These are phyloP conservation scores for Chrysina gloriosa DNA, from an alignment of 2,888 invertebrate species.

Conservation along the genomic window DNA sequence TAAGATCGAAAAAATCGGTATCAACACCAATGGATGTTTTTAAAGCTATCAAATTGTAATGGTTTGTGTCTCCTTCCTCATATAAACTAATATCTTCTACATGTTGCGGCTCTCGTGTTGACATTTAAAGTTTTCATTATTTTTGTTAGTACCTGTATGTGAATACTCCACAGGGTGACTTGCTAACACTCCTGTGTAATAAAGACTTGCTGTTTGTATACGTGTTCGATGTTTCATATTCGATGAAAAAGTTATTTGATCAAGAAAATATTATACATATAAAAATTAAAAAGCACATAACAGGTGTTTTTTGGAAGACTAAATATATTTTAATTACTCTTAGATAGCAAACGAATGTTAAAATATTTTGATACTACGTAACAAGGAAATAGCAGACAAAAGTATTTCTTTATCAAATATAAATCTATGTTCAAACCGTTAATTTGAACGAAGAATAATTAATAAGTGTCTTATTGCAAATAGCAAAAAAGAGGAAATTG, in stretches of 20 bases:
- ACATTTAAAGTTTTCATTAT: slow-evolving; percentile 16
- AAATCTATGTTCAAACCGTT: slow-evolving; percentile 42
- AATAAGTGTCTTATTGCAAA: slow-evolving; percentile 56
- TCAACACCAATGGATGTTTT: slow-evolving; percentile 41
- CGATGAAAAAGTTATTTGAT: slow-evolving; percentile 30
- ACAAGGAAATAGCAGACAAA: slow-evolving; percentile 27
- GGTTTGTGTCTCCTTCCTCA: slow-evolving; percentile 5
- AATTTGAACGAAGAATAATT: slow-evolving; percentile 51
- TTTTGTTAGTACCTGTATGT: slow-evolving; percentile 56
- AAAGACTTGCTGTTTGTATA: slow-evolving; percentile 55
- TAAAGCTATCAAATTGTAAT: slow-evolving; percentile 4
- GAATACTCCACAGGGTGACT: slow-evolving; percentile 57
- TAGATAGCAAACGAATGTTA: slow-evolving; percentile 61
- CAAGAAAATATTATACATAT: slow-evolving; percentile 24
- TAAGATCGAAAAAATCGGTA: slow-evolving; percentile 13
- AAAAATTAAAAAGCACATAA: slow-evolving; percentile 26
- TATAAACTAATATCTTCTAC: slow-evolving; percentile 6
- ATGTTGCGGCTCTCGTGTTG: slow-evolving; percentile 30
- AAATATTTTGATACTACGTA: slow-evolving; percentile 64
- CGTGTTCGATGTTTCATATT: slow-evolving; percentile 61
- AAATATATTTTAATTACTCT: slow-evolving; percentile 63
- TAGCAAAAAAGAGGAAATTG: slow-evolving; percentile 45
- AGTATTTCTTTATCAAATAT: slow-evolving; percentile 36
- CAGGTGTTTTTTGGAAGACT: slow-evolving; percentile 53
- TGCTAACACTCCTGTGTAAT: slow-evolving; percentile 58